A percentile compares a stretch with the other conserved stretches of the same genome.
Conservation (phyloP, 2,888 invertebrate species). For the Hyles lineata region DNA sequence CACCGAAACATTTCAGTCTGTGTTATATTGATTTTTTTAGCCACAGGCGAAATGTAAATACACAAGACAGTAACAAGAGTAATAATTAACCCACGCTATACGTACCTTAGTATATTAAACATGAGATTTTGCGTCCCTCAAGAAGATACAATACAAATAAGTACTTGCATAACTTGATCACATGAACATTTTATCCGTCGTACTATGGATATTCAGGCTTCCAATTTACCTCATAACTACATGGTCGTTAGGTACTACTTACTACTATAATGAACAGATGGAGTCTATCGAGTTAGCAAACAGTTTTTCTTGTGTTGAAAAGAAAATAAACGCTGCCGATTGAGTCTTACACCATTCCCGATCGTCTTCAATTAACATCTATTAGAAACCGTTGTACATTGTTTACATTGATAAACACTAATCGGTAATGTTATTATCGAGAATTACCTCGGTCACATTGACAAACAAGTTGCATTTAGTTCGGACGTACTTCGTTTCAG, state of each 20-base stretch:
- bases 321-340: not conserved
- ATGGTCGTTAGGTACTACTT: too few relatives aligned
- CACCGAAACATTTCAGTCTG: not conserved
- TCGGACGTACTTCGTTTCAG: not conserved
- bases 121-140: too few relatives aligned
- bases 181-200: too few relatives aligned
- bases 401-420: conserved; percentile 2
- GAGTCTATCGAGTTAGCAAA: too few relatives aligned
- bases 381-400: not conserved
- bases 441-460: conserved; percentile 8
- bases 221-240: too few relatives aligned
- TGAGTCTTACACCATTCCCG: not conserved
- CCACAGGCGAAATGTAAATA: not conserved
- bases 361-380: not conserved
- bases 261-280: too few relatives aligned
- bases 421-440: not conserved
- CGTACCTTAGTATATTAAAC: too few relatives aligned
- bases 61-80: too few relatives aligned
- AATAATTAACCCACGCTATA: too few relatives aligned
- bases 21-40: not conserved
- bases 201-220: too few relatives aligned
- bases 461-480: not conserved
- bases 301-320: not conserved
- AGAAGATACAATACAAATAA: too few relatives aligned
- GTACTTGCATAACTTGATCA: too few relatives aligned